These are phyloP conservation scores for Drosophila pseudoobscura DNA, from an alignment of 1,140 invertebrate species.

Conservation along the genomic window DNA sequence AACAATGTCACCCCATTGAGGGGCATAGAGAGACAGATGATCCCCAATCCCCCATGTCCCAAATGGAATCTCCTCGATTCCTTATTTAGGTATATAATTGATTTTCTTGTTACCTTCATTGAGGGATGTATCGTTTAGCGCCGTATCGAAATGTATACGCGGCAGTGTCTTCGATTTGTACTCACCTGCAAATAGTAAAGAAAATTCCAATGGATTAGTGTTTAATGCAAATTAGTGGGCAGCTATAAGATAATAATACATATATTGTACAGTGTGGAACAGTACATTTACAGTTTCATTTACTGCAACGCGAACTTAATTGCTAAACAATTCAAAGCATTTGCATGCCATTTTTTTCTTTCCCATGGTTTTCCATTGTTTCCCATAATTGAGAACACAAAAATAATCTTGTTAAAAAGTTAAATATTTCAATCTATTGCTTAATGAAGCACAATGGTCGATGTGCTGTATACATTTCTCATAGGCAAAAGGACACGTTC, in stretches of 20 bases:
- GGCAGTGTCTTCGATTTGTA: slow-evolving; percentile 83
- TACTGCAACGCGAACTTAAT: no score
- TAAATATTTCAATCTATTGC: no score
- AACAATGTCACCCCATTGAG: slow-evolving; percentile 52
- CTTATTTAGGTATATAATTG: slow-evolving; percentile 2
- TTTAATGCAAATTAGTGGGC: slow-evolving; percentile 16
- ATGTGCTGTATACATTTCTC: not conserved
- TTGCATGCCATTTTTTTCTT: not conserved
- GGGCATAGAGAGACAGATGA: slow-evolving; percentile 12
- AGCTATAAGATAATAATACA: not conserved
- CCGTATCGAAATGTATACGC: slow-evolving; percentile 82
- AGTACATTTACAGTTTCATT: no score
- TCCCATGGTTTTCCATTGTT: no score
- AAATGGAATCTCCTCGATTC: slow-evolving; percentile 25
- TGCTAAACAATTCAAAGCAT: no score
- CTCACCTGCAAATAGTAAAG: slow-evolving; percentile 77
- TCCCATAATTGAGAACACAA: no score
- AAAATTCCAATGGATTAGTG: slow-evolving; percentile 21
- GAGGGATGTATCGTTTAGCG: slow-evolving; percentile 75
- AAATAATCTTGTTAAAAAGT: no score
- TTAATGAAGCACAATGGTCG: not conserved
- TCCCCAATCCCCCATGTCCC: not conserved
- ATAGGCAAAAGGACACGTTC: no score
- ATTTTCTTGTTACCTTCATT: slow-evolving; percentile 76
- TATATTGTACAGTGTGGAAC: no score